Conservation (phyloP, 2,113 vertebrate genomes). For the Ia io region DNA sequence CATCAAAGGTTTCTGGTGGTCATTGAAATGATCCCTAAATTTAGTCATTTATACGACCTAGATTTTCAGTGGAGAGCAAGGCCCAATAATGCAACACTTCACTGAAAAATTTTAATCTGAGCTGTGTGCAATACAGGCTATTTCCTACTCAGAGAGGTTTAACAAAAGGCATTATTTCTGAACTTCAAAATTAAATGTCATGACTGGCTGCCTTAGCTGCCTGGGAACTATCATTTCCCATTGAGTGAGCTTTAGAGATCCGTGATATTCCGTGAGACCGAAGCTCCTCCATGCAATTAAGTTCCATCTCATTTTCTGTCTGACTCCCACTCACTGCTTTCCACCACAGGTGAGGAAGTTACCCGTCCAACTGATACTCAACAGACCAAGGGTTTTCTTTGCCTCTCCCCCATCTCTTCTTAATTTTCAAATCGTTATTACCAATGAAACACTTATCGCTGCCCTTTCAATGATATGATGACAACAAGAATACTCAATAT, state of each 20-base stretch:
- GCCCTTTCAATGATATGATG: background rate
- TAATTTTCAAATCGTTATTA: background rate
- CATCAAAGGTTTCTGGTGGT: background rate
- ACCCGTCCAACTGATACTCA: background rate
- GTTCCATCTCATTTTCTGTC: background rate
- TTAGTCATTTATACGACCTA: background rate
- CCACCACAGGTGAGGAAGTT: background rate
- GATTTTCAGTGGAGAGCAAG: background rate
- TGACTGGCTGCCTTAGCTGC: background rate
- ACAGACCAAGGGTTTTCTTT: background rate
- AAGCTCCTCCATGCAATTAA: background rate
- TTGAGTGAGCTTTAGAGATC: background rate
- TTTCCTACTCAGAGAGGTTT: background rate
- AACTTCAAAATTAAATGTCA: constrained; percentile 1
- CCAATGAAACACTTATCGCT: background rate
- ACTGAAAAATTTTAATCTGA: background rate
- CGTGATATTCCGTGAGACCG: background rate
- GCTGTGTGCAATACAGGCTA: background rate
- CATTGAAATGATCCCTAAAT: background rate
- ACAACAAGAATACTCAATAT: background rate
- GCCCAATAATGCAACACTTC: background rate
- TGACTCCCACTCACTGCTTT: background rate
- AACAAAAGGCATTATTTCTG: background rate
- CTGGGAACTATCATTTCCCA: background rate
- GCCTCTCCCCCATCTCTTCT: background rate